Evolutionary conservation across 2,797 vertebrate genomes (phyloP).

Genomic region (Acanthopagrus latus): DNA sequence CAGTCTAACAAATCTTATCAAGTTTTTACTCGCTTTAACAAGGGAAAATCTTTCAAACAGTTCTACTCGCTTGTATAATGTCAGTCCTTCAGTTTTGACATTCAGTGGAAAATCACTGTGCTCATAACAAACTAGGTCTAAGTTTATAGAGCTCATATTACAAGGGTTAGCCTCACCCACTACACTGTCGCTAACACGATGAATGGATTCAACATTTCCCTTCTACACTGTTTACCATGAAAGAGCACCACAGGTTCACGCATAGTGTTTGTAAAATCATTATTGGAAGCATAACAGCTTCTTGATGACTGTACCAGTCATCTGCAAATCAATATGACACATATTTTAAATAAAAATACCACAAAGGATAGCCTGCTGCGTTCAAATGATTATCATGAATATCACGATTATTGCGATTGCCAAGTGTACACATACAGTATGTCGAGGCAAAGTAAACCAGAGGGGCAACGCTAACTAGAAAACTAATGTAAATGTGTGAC

Average conservation of each 20-base stretch:
- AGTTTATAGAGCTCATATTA: conserved; percentile 51
- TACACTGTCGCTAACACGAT: not conserved
- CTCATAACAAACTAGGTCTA: conserved; percentile 34
- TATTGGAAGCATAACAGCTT: not conserved
- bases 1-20: not conserved
- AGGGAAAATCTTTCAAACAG: not conserved
- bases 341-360: not conserved
- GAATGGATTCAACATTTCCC: conserved; percentile 16
- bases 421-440: not conserved
- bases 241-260: conserved; percentile 2
- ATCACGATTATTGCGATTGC: not conserved
- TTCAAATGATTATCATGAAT: not conserved
- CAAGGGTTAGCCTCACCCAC: not conserved
- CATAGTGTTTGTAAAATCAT: not conserved
- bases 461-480: not conserved
- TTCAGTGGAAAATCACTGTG: conserved; percentile 9
- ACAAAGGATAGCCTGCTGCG: not conserved
- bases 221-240: not conserved
- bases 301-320: too few species aligned
- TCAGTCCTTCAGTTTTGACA: not conserved
- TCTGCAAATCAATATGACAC: not conserved
- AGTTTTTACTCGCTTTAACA: not conserved
- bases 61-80: not conserved
- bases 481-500: not conserved
- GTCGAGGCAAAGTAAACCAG: not conserved